Base-by-base conservation (phyloP, 2,888 invertebrate genomes). In the Troides oblongomaculatus region DNA sequence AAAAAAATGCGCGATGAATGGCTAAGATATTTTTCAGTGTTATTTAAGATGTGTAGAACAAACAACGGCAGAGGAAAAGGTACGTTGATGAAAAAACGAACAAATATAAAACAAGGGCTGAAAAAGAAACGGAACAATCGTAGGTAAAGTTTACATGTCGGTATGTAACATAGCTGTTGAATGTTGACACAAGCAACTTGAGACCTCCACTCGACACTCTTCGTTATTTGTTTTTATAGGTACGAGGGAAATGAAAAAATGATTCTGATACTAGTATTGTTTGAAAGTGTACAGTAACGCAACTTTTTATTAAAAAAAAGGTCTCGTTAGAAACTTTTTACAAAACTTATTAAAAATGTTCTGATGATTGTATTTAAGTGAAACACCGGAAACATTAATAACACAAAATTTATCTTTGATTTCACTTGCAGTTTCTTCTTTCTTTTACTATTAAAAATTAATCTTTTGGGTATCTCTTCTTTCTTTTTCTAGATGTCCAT, bases 61-160 rank as follows among this genome's bases (percentile, higher is more conserved):
- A 57, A 56, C 50, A 50, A 30, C 23, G 12, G 17, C 46, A n/a
- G 18, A 21, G 2, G 59, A 14, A 46, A 59, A 59, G n/a, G 58
- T 57, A 65, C 69, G 56, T 39, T 64, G 57, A 64, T 62, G 23
- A 62, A 69, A 69, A 65, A 66, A 65, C 60, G 21, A 58, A 57
- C 21, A 65, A 65, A 69, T 68, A 64, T 23, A 39, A 60, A 68
- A 68, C 63, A 64, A 60, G 59, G 57, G 65, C 43, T 25, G 21
- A 25, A 65, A 61, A 66, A 50, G 66, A 36, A 63, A 36, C 61
- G 18, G 60, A 66, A 62, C 62, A 58, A 58, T 62, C 57, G 39
- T 25, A 62, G 62, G 56, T 57, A 43, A 64, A 65, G 62, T 62
- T 62, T 62, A 65, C 62, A 39, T 58, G 62, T 69, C 30, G 30